Conservation (phyloP, 2,113 vertebrate species). For the Centropristis striata region DNA sequence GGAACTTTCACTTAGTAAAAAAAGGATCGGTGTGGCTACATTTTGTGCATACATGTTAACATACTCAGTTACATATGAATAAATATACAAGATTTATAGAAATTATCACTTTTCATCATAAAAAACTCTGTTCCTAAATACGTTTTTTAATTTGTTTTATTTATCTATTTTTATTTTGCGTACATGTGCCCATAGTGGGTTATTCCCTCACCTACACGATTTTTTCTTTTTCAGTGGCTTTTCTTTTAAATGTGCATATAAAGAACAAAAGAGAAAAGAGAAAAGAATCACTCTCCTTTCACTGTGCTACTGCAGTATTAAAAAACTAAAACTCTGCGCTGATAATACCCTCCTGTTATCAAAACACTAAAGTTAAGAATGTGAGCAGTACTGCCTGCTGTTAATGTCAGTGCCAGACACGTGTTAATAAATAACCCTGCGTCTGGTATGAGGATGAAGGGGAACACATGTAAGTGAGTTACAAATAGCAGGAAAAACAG, state of each 20-base stretch:
- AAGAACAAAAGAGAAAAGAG: neutral
- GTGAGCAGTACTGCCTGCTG: constrained; percentile 28
- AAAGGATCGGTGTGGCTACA: no score
- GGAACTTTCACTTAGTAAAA: no score
- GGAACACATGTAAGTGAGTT: constrained; percentile 12
- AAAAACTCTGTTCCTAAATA: neutral
- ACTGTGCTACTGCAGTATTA: neutral
- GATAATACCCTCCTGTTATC: constrained; percentile 23
- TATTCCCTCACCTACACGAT: no score
- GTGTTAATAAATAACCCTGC: constrained; percentile 62
- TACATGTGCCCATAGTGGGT: no score
- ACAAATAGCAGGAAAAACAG: constrained; percentile 21
- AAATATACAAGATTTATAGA: neutral
- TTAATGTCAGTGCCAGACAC: constrained; percentile 35
- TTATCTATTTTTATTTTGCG: no score
- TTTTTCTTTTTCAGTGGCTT: no score
- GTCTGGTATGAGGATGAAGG: constrained; percentile 36
- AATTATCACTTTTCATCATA: neutral
- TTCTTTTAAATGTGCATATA: no score
- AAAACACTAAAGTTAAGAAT: constrained; percentile 57
- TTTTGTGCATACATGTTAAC: no score
- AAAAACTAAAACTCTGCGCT: neutral
- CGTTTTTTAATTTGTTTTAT: no score
- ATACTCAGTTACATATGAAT: no score
- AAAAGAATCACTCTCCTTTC: neutral